Evolutionary conservation across 2,797 vertebrate genomes (phyloP), one percentile per base, ranked within the genome.

Genomic region (Typhlichthys subterraneus): DNA sequence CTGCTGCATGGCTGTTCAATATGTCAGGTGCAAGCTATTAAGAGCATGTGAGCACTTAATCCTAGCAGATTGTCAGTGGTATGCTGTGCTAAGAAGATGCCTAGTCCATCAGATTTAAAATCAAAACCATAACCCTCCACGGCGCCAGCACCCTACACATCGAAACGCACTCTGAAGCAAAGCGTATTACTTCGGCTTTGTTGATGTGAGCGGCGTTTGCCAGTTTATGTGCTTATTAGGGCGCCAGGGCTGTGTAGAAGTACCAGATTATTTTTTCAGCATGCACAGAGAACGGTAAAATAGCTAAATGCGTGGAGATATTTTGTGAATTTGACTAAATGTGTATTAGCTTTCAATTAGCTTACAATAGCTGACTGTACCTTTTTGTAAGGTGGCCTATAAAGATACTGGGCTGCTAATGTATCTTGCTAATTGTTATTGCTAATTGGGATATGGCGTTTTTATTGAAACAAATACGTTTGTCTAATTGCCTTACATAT

Each of bases 1-100:
- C 47, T 45, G 13, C 47, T 29, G n/a, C 54, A 19, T 5, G 12
- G 29, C 57, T 64, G 57, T 69, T 67, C 62, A 73, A 69, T 69
- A 64, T 73, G 67, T 69, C 63, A 80, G 66, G 57, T 57, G 66
- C 73, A 74, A 64, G 61, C 70, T 61, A 57, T 70, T 54, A 65
- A 14, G 55, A 65, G 51, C 45, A 48, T 68, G 55, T 60, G 63
- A 73, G 58, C 54, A 73, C 61, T 69, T 64, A 61, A 38, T 49
- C 13, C 51, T 61, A 59, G 59, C 67, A 70, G 52, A 65, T 53
- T 45, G 54, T 65, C 31, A 68, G 42, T 54, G 12, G 23, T 19
- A n/a, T 66, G 63, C 61, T 72, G 67, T 50, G 54, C 65, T 53
- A 53, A 69, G 63, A 78, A 57, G 63, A 69, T 63, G 69, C 47